Evolutionary conservation across 2,888 invertebrate species (phyloP).

Genomic region (Cerceris rybyensis): DNA sequence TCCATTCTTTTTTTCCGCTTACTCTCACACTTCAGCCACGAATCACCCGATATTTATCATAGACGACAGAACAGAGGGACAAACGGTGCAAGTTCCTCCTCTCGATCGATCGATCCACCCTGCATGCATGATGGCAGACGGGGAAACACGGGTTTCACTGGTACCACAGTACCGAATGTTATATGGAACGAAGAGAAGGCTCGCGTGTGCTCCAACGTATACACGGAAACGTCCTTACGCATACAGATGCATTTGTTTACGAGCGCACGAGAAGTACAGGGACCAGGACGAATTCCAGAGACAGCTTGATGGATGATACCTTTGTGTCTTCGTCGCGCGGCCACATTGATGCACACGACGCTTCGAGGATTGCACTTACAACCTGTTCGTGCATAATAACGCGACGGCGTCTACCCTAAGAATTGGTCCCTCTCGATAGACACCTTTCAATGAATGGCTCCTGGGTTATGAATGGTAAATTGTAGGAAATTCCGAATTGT

Average conservation of each 20-base stretch:
- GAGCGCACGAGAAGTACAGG: constrained; percentile 43
- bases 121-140: constrained; percentile 35
- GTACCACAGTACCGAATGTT: constrained; percentile 27
- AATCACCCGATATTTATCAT: constrained; percentile 12
- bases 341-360: constrained; percentile 18
- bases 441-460: neutral
- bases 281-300: constrained; percentile 58
- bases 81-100: constrained; percentile 42
- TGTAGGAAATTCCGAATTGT: too few species aligned
- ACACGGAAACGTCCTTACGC: neutral
- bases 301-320: constrained; percentile 70
- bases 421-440: neutral
- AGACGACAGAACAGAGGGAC: constrained; percentile 21
- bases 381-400: constrained; percentile 13
- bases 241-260: constrained; percentile 35
- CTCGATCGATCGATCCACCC: constrained; percentile 56
- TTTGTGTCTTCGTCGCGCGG: constrained; percentile 59
- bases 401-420: constrained; percentile 10
- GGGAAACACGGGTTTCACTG: constrained; percentile 42
- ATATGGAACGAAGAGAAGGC: constrained; percentile 24
- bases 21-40: too few species aligned
- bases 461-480: too few species aligned
- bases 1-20: too few species aligned
- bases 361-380: constrained; percentile 23
- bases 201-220: neutral